Conservation (phyloP, 30 jellyfish, hydroid and myxozoan species). For the Aurelia sp. region DNA sequence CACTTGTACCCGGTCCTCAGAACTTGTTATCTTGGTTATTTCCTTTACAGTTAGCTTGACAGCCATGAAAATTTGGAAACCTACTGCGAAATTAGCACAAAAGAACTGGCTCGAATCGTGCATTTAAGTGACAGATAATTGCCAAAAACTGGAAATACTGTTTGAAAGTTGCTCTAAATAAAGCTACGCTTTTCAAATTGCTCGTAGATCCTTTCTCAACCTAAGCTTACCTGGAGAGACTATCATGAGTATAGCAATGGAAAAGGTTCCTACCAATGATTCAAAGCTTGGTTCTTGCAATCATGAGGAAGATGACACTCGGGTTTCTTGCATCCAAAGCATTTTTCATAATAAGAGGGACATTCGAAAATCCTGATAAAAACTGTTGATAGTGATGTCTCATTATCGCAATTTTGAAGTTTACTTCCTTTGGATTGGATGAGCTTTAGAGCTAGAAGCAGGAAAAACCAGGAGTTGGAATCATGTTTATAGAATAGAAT, state of each 20-base stretch:
- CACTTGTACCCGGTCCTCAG: no score
- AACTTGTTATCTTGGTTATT: no score
- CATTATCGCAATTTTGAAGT: conserved; percentile 41
- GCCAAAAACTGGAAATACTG: conserved; percentile 53
- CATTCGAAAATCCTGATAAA: neutral
- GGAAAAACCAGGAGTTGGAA: conserved; percentile 5
- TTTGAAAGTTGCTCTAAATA: conserved; percentile 18
- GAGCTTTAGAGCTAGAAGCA: conserved; percentile 78
- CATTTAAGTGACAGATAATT: conserved; percentile 18
- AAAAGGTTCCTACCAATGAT: conserved; percentile 12
- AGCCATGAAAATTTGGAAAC: conserved; percentile 1
- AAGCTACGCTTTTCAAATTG: conserved; percentile 30
- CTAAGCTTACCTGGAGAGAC: neutral
- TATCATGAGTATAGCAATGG: conserved; percentile 7
- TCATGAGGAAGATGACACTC: no score
- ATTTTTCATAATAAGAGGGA: neutral
- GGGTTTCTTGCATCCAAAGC: neutral
- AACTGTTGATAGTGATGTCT: conserved; percentile 55
- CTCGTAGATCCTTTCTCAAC: neutral
- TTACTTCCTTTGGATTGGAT: conserved; percentile 23
- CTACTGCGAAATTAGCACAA: conserved; percentile 31
- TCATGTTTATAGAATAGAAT: conserved; percentile 38
- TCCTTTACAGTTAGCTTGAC: no score
- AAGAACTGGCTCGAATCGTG: conserved; percentile 41
- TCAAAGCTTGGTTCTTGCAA: no score